phyloP scores from a whole-genome alignment of 2,888 invertebrate species.

The Agrotis puta region DNA sequence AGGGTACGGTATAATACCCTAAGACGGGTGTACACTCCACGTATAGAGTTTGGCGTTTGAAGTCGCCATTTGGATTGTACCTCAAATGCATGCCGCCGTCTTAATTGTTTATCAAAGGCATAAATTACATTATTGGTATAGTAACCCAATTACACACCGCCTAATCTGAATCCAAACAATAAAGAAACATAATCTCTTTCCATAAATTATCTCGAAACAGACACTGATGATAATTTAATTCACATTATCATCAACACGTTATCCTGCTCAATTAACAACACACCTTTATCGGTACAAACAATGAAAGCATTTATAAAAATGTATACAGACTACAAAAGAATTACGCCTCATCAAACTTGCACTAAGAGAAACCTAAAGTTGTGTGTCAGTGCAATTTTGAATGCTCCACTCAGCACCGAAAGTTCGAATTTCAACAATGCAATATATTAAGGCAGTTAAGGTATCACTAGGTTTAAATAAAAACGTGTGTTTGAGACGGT shows the following conservation, averaged over 20 bases:
- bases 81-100: no score
- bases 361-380: background rate
- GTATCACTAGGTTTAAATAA: background rate
- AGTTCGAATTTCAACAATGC: no score
- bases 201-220: constrained; percentile 19
- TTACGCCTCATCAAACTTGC: background rate
- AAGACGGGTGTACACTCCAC: no score
- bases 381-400: background rate
- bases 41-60: no score
- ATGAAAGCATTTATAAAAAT: constrained; percentile 34
- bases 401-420: background rate
- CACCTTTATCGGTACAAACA: constrained; percentile 57
- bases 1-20: no score
- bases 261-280: constrained; percentile 42
- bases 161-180: constrained; percentile 12
- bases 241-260: constrained; percentile 36
- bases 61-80: no score
- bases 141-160: background rate
- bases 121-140: background rate
- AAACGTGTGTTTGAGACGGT: background rate
- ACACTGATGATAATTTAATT: constrained; percentile 35
- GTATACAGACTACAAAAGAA: constrained; percentile 30
- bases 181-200: background rate
- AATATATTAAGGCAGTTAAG: background rate
- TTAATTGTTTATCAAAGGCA: no score